Percentiles rank a stretch among this genome's conserved stretches.
Evolutionary conservation across 2,888 invertebrate species (phyloP).

Genomic region (Drosophila meridionalis): DNA sequence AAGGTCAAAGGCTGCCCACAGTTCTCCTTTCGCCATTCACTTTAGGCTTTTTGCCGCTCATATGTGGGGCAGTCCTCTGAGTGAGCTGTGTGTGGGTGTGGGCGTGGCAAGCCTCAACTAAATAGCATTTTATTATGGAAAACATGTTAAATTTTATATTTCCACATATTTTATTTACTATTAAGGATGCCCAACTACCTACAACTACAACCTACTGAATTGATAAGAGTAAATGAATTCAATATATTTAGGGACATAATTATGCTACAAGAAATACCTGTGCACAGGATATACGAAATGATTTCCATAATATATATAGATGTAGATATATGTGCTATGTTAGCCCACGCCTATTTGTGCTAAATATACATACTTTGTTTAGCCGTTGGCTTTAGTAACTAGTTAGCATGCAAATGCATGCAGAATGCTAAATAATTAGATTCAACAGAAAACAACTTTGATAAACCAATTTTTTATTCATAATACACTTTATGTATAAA

Average conservation of each 20-base stretch:
- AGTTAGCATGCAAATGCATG: slow-evolving; percentile 2
- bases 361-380: neutral
- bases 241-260: neutral
- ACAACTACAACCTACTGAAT: neutral
- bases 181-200: neutral
- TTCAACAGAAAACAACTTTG: neutral
- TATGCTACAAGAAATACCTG: neutral
- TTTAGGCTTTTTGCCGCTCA: slow-evolving; percentile 23
- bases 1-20: slow-evolving; percentile 73
- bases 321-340: neutral
- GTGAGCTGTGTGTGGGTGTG: neutral
- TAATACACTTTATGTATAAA: neutral
- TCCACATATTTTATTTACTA: neutral
- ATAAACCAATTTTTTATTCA: neutral
- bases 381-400: neutral
- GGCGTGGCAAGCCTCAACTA: neutral
- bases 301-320: neutral
- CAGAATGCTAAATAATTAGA: neutral
- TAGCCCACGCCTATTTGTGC: neutral
- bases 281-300: neutral
- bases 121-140: neutral
- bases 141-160: neutral
- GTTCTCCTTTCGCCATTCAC: slow-evolving; percentile 40
- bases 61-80: slow-evolving; percentile 2
- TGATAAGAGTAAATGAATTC: neutral